Percentiles rank a stretch among this genome's conserved stretches.
Conservation (phyloP, 2,113 vertebrate species). For the Fregetta grallaria region DNA sequence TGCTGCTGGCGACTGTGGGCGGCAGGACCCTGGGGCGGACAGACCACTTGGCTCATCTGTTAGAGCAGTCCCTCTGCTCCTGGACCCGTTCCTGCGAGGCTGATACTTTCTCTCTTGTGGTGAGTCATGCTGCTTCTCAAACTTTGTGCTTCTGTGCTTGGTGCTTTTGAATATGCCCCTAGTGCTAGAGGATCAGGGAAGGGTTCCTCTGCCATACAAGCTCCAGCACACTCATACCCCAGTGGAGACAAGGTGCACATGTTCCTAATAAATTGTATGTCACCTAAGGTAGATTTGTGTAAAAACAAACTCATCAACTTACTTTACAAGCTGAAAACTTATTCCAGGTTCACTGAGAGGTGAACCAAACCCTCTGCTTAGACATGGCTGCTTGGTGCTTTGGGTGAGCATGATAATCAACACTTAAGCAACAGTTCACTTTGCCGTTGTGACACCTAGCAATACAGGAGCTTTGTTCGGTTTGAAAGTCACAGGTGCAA, state of each 20-base stretch:
- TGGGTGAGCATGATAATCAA: neutral
- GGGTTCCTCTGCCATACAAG: neutral
- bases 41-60: neutral
- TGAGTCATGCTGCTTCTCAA: neutral
- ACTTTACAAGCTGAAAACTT: neutral
- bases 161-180: neutral
- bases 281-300: neutral
- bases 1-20: neutral
- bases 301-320: neutral
- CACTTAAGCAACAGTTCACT: neutral
- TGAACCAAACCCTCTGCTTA: neutral
- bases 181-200: neutral
- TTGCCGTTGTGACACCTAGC: neutral
- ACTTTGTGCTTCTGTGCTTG: neutral
- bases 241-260: neutral
- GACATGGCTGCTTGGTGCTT: neutral
- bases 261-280: neutral
- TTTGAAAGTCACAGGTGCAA: conserved; percentile 14
- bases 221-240: neutral
- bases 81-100: neutral
- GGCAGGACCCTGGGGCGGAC: neutral
- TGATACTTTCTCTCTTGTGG: neutral
- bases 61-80: neutral
- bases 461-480: neutral
- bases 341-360: neutral